A percentile compares a stretch with the other conserved stretches of the same genome.
phyloP scores from a whole-genome alignment of 2,888 invertebrate species.

The Ferdinandea cuprea region DNA sequence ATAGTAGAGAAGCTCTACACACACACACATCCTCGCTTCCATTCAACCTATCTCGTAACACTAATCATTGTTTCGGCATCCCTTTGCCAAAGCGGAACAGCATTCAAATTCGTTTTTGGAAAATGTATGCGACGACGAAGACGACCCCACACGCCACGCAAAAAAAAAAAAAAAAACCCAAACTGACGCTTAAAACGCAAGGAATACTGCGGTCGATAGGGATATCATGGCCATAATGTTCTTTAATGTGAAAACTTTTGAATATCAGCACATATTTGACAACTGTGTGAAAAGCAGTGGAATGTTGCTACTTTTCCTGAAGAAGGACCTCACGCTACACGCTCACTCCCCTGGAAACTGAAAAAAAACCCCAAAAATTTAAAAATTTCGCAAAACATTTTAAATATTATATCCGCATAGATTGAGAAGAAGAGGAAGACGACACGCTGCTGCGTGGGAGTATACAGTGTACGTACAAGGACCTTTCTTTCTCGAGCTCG shows the following conservation, averaged over 20 bases:
- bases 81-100: conserved; percentile 6
- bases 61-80: conserved; percentile 57
- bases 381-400: conserved; percentile 64
- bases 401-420: conserved; percentile 65
- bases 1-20: neutral
- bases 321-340: conserved; percentile 3
- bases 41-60: conserved; percentile 40
- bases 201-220: conserved; percentile 54
- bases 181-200: conserved; percentile 2
- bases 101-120: conserved; percentile 52
- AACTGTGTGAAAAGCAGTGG: conserved; percentile 65
- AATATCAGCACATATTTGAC: conserved; percentile 74
- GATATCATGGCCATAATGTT: conserved; percentile 70
- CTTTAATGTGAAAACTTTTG: conserved; percentile 74
- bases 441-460: neutral
- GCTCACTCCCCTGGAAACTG: neutral
- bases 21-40: neutral
- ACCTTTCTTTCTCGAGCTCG: conserved; percentile 29
- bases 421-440: conserved; percentile 1
- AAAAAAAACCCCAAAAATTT: neutral
- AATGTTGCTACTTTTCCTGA: conserved; percentile 44
- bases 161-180: no score
- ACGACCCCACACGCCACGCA: conserved; percentile 5
- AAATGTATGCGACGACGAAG: conserved; percentile 58
- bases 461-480: neutral